Evolutionary conservation across 2,888 invertebrate genomes (phyloP).

Genomic region (Rotaria macrura): DNA sequence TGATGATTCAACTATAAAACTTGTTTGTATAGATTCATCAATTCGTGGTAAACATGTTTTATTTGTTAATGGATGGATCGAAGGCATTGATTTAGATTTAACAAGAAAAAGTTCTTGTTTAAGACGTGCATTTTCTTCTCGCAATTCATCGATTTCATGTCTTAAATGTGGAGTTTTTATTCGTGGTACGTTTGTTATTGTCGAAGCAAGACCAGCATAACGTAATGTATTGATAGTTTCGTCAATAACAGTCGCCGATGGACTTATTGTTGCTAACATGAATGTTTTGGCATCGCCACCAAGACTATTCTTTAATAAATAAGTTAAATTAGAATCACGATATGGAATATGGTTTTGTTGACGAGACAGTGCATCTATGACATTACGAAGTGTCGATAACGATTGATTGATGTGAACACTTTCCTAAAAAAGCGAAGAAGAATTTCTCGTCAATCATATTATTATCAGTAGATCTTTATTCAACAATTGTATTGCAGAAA

Average conservation of each 20-base stretch:
- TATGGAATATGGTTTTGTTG: not conserved
- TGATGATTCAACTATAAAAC: not conserved
- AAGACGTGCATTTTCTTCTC: slow-evolving; percentile 4
- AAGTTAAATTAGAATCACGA: slow-evolving; percentile 19
- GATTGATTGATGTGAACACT: slow-evolving; percentile 9
- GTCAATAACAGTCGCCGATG: not conserved
- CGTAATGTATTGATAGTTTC: slow-evolving; percentile 17
- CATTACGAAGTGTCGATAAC: not conserved
- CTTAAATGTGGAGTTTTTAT: slow-evolving; percentile 9
- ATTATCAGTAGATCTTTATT: too few relatives aligned
- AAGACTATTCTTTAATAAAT: slow-evolving; percentile 9
- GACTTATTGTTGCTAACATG: slow-evolving; percentile 17
- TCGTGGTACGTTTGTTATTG: slow-evolving; percentile 1
- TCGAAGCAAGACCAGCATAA: slow-evolving; percentile 3
- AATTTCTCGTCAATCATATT: not conserved
- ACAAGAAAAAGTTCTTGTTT: slow-evolving; percentile 6
- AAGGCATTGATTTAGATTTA: not conserved
- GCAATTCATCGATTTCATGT: slow-evolving; percentile 8
- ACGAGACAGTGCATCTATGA: slow-evolving; percentile 6
- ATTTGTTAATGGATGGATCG: not conserved
- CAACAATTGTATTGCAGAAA: too few relatives aligned
- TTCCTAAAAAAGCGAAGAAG: not conserved
- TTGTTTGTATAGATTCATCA: slow-evolving; percentile 13
- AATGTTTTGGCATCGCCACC: slow-evolving; percentile 16
- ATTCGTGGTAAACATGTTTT: not conserved